These are phyloP conservation scores for Chloropsis cyanopogon DNA, from an alignment of 2,113 vertebrate genomes.

Conservation along the genomic window DNA sequence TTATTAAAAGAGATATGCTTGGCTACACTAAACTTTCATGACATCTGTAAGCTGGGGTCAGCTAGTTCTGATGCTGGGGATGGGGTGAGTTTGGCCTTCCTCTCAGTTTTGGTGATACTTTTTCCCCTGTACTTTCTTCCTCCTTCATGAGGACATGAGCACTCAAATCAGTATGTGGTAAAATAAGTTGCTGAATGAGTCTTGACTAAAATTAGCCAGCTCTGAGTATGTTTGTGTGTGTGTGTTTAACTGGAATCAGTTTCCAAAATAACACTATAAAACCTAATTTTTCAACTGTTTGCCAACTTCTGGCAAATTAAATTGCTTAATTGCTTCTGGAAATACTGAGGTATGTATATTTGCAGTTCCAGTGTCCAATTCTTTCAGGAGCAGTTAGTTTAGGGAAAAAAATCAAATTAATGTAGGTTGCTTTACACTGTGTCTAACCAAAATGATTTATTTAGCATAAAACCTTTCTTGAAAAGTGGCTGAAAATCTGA, in stretches of 20 bases:
- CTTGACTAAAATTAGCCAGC: background rate
- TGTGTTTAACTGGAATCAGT: background rate
- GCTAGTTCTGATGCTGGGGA: background rate
- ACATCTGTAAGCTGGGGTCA: background rate
- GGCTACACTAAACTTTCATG: background rate
- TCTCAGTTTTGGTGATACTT: background rate
- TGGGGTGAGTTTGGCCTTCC: background rate
- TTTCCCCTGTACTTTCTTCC: background rate
- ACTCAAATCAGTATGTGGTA: background rate
- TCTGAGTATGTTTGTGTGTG: background rate
- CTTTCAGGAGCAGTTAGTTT: background rate
- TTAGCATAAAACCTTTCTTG: background rate
- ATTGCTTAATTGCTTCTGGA: background rate
- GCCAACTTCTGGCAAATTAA: background rate
- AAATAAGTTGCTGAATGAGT: background rate
- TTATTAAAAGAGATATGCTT: background rate
- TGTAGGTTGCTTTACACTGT: background rate
- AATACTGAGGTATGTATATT: background rate
- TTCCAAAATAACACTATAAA: background rate
- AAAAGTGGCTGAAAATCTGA: background rate
- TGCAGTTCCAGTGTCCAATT: background rate
- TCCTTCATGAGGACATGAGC: accelerated
- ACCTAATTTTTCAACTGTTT: background rate
- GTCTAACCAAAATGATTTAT: background rate
- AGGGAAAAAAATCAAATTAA: background rate